Base-by-base conservation (phyloP, 2,888 invertebrate species). In the Drosophila ustulata region DNA sequence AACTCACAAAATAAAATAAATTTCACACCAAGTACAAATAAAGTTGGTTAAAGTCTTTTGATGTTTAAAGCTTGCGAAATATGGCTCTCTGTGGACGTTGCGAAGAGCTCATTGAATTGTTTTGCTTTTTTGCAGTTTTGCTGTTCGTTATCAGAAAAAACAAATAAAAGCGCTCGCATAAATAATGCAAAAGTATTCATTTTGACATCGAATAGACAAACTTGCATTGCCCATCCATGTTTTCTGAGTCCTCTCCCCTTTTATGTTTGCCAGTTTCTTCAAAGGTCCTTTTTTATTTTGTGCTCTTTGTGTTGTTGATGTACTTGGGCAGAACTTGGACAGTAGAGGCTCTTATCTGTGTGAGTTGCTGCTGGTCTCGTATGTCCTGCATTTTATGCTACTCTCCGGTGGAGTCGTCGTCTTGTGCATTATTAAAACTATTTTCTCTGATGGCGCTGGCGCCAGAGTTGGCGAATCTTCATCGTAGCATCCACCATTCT, bases 121-220 rank as follows among this genome's bases (percentile, higher is more conserved):
- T 43, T 30, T 30, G 49, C 56, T 47, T 47, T 61, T 18, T 18
- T 18, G 18, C 18, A 2, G 18, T 18, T 18, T 68, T 80, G 50
- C 67, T 51, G 63, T 86, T 82, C 66, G 80, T 84, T 84, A 89
- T 82, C 89, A 59, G 73, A 59, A 66, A 66, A 68, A 76, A 85
- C 73, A 83, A 89, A 82, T 88, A 84, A 86, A 86, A 82, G 84
- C 80, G 66, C 59, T 69, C 64, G 76, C 78, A 87, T 87, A 89
- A 87, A 87, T 87, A 87, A 87, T 87, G 85, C 87, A 87, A 82
- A 72, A 87, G 87, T 85, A 90, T 87, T 89, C 87, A 90, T 82
- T 86, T 90, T 90, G 89, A 82, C 87, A 88, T 90, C 83, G 85
- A 86, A 73, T 78, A 80, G 89, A 90, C 88, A 89, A 82, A 90